These are phyloP conservation scores for Phalacrocorax carbo DNA, from an alignment of 2,113 vertebrate genomes.

Conservation along the genomic window DNA sequence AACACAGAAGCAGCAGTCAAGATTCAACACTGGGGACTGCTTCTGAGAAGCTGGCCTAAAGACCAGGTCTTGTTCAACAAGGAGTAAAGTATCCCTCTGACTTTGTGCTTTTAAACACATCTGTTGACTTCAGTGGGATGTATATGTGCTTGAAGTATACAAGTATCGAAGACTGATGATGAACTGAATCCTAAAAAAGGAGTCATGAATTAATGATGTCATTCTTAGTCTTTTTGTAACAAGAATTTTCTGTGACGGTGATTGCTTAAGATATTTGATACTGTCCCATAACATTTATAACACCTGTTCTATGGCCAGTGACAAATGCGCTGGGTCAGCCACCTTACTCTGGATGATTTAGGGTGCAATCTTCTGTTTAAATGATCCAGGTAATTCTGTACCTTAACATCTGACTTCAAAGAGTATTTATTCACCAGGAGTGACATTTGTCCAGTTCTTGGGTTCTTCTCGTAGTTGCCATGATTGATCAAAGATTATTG, in stretches of 20 bases:
- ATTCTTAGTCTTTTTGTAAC: not conserved
- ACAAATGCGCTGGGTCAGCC: not conserved
- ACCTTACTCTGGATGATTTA: not conserved
- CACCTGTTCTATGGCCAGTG: not conserved
- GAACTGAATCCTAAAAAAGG: not conserved
- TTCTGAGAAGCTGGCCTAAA: not conserved
- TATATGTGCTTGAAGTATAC: not conserved
- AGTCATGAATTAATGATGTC: not conserved
- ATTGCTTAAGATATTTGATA: not conserved
- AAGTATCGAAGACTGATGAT: not conserved
- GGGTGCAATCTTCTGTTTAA: not conserved
- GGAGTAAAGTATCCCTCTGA: not conserved
- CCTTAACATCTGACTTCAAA: not conserved
- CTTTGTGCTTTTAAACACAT: not conserved
- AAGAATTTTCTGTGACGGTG: not conserved
- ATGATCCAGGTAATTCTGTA: not conserved
- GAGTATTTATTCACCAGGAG: no score
- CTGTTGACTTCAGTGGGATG: not conserved
- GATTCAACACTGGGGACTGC: not conserved
- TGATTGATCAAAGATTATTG: not conserved
- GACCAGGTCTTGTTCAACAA: not conserved
- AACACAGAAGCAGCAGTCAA: not conserved
- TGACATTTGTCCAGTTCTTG: not conserved
- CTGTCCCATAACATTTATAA: not conserved
- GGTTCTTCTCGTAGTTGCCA: not conserved